These are phyloP conservation scores for Uria aalge DNA, from an alignment of 2,113 vertebrate species.

Conservation along the genomic window DNA sequence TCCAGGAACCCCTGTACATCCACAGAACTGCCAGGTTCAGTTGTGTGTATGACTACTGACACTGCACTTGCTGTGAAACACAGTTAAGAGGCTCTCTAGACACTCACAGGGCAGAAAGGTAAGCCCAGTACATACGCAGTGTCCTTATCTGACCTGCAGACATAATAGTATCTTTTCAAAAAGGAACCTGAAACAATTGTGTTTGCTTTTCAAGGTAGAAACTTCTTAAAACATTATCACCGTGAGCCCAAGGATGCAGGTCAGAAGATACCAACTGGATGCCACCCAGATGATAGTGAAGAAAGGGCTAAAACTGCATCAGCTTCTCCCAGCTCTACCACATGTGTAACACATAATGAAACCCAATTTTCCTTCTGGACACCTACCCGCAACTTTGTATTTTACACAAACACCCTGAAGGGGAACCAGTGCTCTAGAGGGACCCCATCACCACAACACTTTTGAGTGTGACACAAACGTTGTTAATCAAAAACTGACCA, in stretches of 20 bases:
- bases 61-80: not conserved
- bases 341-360: not conserved
- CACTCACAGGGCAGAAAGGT: not conserved
- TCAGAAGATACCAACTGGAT: not conserved
- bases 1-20: not conserved
- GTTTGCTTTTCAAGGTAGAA: not conserved
- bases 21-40: not conserved
- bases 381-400: not conserved
- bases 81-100: not conserved
- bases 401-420: not conserved
- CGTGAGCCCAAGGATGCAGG: not conserved
- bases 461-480: fast-evolving
- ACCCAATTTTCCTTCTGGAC: not conserved
- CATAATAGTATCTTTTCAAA: not conserved
- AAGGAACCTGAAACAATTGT: not conserved
- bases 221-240: not conserved
- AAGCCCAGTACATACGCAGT: not conserved
- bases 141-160: not conserved
- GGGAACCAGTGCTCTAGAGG: not conserved
- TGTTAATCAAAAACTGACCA: not conserved
- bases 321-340: not conserved
- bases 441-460: not conserved
- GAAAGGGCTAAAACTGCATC: not conserved
- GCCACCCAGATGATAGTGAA: fast-evolving
- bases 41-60: not conserved